Conservation (phyloP, 2,888 invertebrate genomes). For the Calliopum simillimum region DNA sequence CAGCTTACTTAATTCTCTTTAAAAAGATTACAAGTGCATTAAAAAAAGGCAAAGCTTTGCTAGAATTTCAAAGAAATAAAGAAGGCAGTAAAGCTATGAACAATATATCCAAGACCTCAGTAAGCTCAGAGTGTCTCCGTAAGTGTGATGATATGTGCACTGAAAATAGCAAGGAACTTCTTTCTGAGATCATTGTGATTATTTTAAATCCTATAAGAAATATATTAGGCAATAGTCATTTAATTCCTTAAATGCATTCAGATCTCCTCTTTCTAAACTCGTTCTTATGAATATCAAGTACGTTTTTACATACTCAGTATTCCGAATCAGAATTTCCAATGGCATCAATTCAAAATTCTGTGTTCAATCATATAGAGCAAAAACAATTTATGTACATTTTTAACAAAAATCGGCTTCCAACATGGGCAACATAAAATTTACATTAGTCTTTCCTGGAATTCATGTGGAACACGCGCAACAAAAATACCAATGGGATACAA, state of each 20-base stretch:
- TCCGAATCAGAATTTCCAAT: background rate
- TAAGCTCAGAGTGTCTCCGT: background rate
- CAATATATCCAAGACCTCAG: background rate
- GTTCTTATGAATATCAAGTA: no score
- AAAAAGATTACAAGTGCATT: no score
- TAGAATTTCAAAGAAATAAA: background rate
- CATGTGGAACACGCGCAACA: conserved; percentile 3
- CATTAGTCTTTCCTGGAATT: background rate
- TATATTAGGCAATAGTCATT: no score
- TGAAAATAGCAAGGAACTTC: no score
- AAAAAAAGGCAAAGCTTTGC: background rate
- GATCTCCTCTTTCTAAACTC: no score
- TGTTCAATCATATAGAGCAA: background rate
- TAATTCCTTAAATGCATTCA: no score
- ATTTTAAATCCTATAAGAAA: no score
- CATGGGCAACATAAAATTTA: background rate
- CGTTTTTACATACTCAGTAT: no score
- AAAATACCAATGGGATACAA: background rate
- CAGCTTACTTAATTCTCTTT: no score
- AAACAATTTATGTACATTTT: background rate
- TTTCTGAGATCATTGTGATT: no score
- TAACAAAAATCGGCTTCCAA: background rate
- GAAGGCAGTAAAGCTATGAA: background rate
- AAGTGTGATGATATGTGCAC: no score
- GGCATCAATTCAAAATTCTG: no score